These are phyloP conservation scores for Numida meleagris DNA, from an alignment of 2,113 vertebrate genomes.

Conservation along the genomic window DNA sequence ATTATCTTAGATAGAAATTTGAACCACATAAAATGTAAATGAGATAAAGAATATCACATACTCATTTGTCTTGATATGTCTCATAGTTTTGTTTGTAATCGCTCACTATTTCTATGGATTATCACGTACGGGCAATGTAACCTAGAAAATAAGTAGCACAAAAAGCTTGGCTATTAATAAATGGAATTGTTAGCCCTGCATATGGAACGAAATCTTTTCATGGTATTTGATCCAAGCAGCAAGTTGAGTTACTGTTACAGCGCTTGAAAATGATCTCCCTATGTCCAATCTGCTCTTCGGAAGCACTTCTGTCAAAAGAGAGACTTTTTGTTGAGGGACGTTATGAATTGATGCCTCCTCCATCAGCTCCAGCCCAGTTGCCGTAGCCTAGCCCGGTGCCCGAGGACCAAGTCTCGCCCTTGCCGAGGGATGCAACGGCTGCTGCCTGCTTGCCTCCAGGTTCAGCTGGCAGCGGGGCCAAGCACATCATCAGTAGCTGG, in stretches of 20 bases:
- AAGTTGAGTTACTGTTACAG: neutral
- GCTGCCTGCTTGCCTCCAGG: too few relatives aligned
- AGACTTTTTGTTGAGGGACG: neutral
- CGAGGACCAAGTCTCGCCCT: neutral
- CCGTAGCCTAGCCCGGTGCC: neutral
- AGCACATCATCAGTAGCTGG: neutral
- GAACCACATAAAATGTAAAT: neutral
- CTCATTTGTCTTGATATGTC: constrained; percentile 21
- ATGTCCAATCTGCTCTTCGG: neutral
- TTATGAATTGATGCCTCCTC: neutral
- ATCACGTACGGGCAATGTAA: neutral
- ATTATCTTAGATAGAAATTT: neutral
- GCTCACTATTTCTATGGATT: neutral
- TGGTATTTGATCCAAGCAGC: neutral
- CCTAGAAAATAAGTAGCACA: neutral
- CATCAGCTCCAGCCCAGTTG: too few relatives aligned
- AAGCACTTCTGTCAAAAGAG: neutral
- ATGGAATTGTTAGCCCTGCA: neutral
- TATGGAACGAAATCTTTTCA: neutral
- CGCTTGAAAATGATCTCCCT: neutral
- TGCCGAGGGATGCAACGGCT: rapidly evolving
- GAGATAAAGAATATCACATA: neutral
- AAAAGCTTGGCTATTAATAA: neutral
- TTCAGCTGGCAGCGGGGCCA: rapidly evolving
- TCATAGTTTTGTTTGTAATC: neutral